Base-by-base conservation (phyloP, 2,888 invertebrate genomes). In the Carterocephalus palaemon region DNA sequence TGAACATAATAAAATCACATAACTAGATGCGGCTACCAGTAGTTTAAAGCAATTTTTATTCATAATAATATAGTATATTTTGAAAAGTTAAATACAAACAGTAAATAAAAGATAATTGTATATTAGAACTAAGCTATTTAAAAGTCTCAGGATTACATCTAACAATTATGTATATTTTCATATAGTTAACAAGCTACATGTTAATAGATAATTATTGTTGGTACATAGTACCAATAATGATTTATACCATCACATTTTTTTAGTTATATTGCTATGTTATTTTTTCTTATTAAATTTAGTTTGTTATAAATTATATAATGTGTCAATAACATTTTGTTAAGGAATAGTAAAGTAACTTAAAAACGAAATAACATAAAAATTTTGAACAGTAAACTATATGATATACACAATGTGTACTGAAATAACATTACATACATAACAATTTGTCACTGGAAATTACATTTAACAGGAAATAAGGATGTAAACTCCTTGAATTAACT, bases 211-310 rank as follows among this genome's bases (percentile, higher is more conserved):
- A 53, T 51, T 53, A 46, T 53, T 52, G 51, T 67, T 68, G 71
- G 56, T 78, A 78, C 78, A 78, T 62, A 67, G 78, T 77, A 78
- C 74, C 75, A 70, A 77, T 62, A 67, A 64, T 63, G 58, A 57
- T 61, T 64, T 59, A 58, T 58, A 62, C 53, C 59, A 64, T 71
- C 65, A 70, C 64, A 64, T 54, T 48, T 49, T 51, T 56, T 16
- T 42, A 34, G 26, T 13, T 36, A 5, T 36, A 43, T 43, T 43
- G 29, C 38, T 45, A 22, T 43, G 29, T 32, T 38, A 26, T 22
- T 33, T 33, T n/a, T 9, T 26, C 8, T 33, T 24, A 5, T 9
- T 39, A 13, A n/a, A 31, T 12, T 26, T 28, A 28, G 15, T 15
- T 13, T 2, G 4, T 2, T 15, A 15, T 28, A 28, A 28, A n/a